Percentiles rank a stretch among this genome's conserved stretches.
phyloP scores from a whole-genome alignment of 2,888 invertebrate species.

The Petrolisthes manimaculis region DNA sequence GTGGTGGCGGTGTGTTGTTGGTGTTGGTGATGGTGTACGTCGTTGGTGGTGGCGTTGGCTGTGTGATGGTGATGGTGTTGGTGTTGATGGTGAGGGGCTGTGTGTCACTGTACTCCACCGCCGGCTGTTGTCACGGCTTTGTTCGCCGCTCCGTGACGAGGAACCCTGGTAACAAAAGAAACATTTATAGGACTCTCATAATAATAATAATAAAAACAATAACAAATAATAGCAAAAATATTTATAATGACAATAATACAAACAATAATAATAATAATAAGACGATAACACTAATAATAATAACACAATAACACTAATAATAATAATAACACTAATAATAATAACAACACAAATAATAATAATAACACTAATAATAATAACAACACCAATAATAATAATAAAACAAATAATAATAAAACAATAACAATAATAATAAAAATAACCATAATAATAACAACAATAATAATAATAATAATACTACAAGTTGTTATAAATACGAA shows the following conservation, averaged over 20 bases:
- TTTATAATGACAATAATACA: background rate
- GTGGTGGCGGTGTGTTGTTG: background rate
- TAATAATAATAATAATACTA: background rate
- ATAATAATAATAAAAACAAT: background rate
- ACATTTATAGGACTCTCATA: background rate
- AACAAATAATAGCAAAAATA: background rate
- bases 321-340: background rate
- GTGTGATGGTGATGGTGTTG: background rate
- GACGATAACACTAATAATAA: background rate
- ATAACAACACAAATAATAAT: background rate
- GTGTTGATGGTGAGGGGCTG: background rate
- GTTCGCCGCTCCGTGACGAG: conserved; percentile 28
- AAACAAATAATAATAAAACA: background rate
- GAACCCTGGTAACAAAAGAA: conserved; percentile 13
- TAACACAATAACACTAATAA: background rate
- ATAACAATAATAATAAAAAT: background rate
- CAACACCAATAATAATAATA: background rate
- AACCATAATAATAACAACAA: background rate
- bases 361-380: background rate
- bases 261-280: background rate
- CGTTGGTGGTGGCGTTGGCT: background rate
- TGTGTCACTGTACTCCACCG: conserved; percentile 19
- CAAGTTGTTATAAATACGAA: background rate
- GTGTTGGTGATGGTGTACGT: background rate
- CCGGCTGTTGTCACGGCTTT: conserved; percentile 21